Percentiles rank a stretch among this genome's conserved stretches.
These are phyloP conservation scores for Eurytoma adleriae DNA, from an alignment of 2,888 invertebrate genomes.

Conservation along the genomic window DNA sequence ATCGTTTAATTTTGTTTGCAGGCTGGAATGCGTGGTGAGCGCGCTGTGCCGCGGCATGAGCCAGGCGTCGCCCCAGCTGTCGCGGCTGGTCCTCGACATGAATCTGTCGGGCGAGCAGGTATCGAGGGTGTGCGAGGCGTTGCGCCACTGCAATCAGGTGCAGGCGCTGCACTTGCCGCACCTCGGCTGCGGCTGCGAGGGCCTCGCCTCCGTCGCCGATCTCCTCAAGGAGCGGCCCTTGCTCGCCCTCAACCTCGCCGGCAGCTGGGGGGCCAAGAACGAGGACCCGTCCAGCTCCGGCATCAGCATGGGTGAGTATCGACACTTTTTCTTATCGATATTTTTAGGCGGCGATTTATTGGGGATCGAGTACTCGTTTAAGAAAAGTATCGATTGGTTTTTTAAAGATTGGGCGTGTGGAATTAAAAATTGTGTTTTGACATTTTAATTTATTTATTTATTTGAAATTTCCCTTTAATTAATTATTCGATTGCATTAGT, in stretches of 20 bases:
- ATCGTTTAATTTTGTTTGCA: constrained; percentile 61
- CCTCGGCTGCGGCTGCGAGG: constrained; percentile 78
- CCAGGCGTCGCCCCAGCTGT: constrained; percentile 73
- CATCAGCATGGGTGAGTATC: constrained; percentile 76
- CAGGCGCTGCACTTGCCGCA: constrained; percentile 78
- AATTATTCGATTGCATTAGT: too few relatives aligned
- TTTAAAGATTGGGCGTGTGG: too few relatives aligned
- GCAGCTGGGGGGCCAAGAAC: constrained; percentile 78
- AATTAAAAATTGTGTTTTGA: too few relatives aligned
- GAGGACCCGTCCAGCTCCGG: constrained; percentile 78
- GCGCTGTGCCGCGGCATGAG: constrained; percentile 76
- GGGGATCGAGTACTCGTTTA: too few relatives aligned
- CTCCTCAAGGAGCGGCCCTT: constrained; percentile 77
- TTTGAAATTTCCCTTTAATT: too few relatives aligned
- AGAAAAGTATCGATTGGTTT: not conserved
- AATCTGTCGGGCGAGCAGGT: constrained; percentile 78
- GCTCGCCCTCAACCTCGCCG: constrained; percentile 77
- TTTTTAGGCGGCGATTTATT: not conserved
- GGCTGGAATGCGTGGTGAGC: constrained; percentile 78
- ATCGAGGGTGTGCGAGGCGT: constrained; percentile 77
- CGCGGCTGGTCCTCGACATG: constrained; percentile 78
- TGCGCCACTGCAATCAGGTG: constrained; percentile 77
- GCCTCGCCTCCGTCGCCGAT: constrained; percentile 77
- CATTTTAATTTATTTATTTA: too few relatives aligned
- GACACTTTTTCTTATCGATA: too few relatives aligned